Percentiles rank a stretch among this genome's conserved stretches.
phyloP scores from a whole-genome alignment of 1,140 invertebrate genomes.

The Aphaenogaster rudis region DNA sequence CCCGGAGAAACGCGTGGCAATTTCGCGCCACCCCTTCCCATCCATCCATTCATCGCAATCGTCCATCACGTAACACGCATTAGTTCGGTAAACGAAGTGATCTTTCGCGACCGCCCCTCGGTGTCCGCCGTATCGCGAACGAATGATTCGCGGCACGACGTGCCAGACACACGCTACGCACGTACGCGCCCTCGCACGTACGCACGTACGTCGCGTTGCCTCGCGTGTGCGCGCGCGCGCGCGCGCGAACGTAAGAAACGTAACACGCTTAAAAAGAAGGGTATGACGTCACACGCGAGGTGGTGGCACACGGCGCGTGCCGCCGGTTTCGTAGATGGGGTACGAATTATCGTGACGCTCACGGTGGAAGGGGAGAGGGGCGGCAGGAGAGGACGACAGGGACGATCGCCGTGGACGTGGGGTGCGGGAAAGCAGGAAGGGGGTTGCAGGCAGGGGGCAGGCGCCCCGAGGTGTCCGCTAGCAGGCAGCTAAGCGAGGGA shows the following conservation, averaged over 20 bases:
- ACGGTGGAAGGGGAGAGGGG: not conserved
- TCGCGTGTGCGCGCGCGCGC: conserved; percentile 18
- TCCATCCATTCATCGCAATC: not conserved
- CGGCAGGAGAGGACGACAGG: not conserved
- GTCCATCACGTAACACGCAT: conserved; percentile 18
- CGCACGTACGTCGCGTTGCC: not conserved
- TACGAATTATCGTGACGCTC: conserved; percentile 69
- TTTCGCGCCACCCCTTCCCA: not conserved
- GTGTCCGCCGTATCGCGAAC: not conserved
- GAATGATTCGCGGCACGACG: not conserved
- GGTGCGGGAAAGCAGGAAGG: conserved; percentile 68
- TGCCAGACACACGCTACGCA: conserved; percentile 17
- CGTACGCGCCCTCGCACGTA: not conserved
- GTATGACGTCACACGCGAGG: conserved; percentile 80
- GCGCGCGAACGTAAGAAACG: conserved; percentile 70
- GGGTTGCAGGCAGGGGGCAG: conserved; percentile 72
- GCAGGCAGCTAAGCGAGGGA: conserved; percentile 54
- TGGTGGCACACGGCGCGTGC: conserved; percentile 84
- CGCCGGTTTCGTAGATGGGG: conserved; percentile 76
- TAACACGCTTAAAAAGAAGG: conserved; percentile 77
- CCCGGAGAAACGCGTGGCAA: not conserved
- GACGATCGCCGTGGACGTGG: conserved; percentile 34
- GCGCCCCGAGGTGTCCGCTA: conserved; percentile 71
- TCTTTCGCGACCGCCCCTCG: not conserved
- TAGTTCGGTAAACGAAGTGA: not conserved